Base-by-base conservation (phyloP, 2,113 vertebrate genomes). In the Upupa epops region DNA sequence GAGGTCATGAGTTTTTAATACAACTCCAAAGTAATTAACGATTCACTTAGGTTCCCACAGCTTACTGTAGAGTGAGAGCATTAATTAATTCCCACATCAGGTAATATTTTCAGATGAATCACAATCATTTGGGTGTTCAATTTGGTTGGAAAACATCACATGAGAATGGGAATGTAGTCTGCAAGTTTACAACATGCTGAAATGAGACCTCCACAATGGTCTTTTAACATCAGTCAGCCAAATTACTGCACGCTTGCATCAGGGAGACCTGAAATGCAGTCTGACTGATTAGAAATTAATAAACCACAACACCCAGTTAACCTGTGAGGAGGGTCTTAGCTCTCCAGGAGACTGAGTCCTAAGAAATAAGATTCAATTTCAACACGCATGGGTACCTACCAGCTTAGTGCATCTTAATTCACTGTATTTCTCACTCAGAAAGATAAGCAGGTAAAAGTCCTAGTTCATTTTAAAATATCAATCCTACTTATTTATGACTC, bases 141-240 rank as follows among this genome's bases (percentile, higher is more conserved):
- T 45, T 75, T 8, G 5, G 56, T 58, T 54, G 20, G 11, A 49
- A 80, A 64, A 9, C 13, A 36, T 31, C 20, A 31, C 9, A 7
- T 4, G 5, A 22, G 16, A 61, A 48, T 0, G 0, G 49, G n/a
- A 91, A 59, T 7, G 11, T 37, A n/a, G 20, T 51, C 15, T 49
- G 37, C 9, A 26, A 54, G 11, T 19, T 61, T 32, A 22, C 0
- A 1, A 21, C 0, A 0, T 77, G 45, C 34, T 71, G 42, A 80
- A 56, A 0, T 77, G 34, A 34, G 34, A 71, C 60, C 31, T 88
- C 37, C 13, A 4, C 11, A 31, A 6, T 22, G 13, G n/a, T 42
- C 36, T 24, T 11, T 46, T 74, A 70, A 46, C 40, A 8, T 54
- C 61, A 81, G 34, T 22, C 58, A 59, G 24, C 15, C 45, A 82